Base-by-base conservation (phyloP, 2,113 vertebrate genomes). In the Meriones unguiculatus region DNA sequence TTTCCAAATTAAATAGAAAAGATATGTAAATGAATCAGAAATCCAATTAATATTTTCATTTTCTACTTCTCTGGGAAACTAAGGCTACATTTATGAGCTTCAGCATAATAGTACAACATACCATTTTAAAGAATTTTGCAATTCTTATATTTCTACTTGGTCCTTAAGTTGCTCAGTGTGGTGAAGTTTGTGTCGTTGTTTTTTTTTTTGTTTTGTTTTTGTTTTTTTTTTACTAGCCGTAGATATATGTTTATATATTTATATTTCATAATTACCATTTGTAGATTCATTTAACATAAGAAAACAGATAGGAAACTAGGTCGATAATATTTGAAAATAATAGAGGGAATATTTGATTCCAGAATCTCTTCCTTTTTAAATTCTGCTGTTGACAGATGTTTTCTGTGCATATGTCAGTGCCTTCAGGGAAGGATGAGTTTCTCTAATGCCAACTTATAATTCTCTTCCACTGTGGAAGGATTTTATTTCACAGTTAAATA, bases 401-500 rank as follows among this genome's bases (percentile, higher is more conserved):
- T 95, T 93, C 87, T 95, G 12, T 89, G 54, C n/a, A 5, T 13
- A n/a, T 82, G 59, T 46, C 59, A 81, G 50, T 91, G 11, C 81
- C 82, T 84, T 96, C n/a, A 80, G 50, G 86, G 72, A 95, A 78
- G 5, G 0, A 41, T 94, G 82, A 94, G 91, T 95, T 95, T 15
- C 89, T 95, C 67, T 93, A 81, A 89, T 82, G 67, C 38, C 76
- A 87, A 64, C 14, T 96, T 95, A 64, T 24, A 89, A 78, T 82
- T 54, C 70, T 84, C 65, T 91, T 93, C 95, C 94, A 1, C 94
- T 95, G 15, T 89, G 75, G n/a, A 95, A 89, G 41, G 94, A 86
- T 87, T 90, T 81, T 59, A 91, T 97, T 97, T 97, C 87, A 89
- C 85, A 87, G 41, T 94, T 95, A 95, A 90, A 46, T 81, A 90